Conservation (phyloP, 1,140 invertebrate genomes). For the Drosophila grimshawi region DNA sequence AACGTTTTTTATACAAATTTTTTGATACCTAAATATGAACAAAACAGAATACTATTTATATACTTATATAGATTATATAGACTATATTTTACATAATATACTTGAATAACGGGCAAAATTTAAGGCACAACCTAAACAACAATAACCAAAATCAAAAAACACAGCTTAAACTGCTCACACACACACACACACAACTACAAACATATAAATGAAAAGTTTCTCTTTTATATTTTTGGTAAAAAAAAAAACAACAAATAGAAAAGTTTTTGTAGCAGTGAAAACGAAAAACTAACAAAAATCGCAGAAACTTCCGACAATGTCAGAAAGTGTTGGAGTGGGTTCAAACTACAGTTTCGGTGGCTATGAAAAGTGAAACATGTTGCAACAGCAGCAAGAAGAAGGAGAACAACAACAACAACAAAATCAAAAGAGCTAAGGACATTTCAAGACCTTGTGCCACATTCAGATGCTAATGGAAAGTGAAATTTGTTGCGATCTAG, state of each 20-base stretch:
- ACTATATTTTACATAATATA: conserved; percentile 43
- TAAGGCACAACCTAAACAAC: conserved; percentile 35
- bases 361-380: conserved; percentile 62
- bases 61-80: conserved; percentile 57
- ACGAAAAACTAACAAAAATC: conserved; percentile 34
- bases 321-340: conserved; percentile 51
- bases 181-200: conserved; percentile 19
- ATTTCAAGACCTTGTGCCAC: conserved; percentile 32
- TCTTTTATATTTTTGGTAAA: conserved; percentile 30
- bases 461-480: conserved; percentile 11
- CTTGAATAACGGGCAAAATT: conserved; percentile 30
- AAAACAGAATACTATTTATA: conserved; percentile 54
- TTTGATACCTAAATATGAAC: conserved; percentile 64
- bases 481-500: not conserved
- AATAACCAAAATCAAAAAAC: conserved; percentile 6
- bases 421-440: conserved; percentile 40
- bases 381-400: conserved; percentile 52
- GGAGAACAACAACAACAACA: conserved; percentile 23
- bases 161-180: conserved; percentile 23
- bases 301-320: conserved; percentile 66
- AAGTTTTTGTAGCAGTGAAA: conserved; percentile 36
- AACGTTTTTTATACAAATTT: conserved; percentile 78
- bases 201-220: conserved; percentile 11
- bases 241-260: conserved; percentile 39
- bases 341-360: conserved; percentile 12